phyloP scores from a whole-genome alignment of 2,888 invertebrate species.

The Ferrisia virgata region DNA sequence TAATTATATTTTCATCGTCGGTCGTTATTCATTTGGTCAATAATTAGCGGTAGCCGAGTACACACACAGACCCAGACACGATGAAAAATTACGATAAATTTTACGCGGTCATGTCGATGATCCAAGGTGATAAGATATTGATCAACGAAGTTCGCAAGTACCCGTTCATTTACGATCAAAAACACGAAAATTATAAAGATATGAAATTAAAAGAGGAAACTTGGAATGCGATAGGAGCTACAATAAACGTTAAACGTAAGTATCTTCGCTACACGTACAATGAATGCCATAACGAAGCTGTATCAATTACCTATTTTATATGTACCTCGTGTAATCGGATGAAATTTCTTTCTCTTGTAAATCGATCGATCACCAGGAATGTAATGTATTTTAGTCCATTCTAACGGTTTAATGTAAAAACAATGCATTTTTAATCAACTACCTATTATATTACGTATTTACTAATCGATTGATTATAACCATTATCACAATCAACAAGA shows the following conservation, averaged over 20 bases:
- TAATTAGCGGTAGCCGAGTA: not conserved
- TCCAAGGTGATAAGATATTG: conserved; percentile 43
- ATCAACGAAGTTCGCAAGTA: conserved; percentile 45
- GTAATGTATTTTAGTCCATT: not conserved
- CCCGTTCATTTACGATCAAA: conserved; percentile 44
- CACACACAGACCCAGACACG: not conserved
- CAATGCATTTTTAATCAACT: not conserved
- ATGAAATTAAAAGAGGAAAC: conserved; percentile 43
- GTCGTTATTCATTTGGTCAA: not conserved
- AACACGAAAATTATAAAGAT: conserved; percentile 45
- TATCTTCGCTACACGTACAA: not conserved
- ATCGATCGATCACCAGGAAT: not conserved
- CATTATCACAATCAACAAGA: no score
- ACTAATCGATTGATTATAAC: not conserved
- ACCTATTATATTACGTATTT: not conserved
- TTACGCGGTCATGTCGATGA: conserved; percentile 46
- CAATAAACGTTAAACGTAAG: conserved; percentile 45
- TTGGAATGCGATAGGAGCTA: conserved; percentile 38
- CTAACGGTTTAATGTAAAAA: not conserved
- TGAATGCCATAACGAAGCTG: no score
- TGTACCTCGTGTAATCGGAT: not conserved
- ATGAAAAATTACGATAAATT: conserved; percentile 46
- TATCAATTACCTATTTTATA: no score
- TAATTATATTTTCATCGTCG: not conserved
- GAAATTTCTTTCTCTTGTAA: not conserved